Conservation (phyloP, 2,888 invertebrate genomes). For the Capitulum mitella region DNA sequence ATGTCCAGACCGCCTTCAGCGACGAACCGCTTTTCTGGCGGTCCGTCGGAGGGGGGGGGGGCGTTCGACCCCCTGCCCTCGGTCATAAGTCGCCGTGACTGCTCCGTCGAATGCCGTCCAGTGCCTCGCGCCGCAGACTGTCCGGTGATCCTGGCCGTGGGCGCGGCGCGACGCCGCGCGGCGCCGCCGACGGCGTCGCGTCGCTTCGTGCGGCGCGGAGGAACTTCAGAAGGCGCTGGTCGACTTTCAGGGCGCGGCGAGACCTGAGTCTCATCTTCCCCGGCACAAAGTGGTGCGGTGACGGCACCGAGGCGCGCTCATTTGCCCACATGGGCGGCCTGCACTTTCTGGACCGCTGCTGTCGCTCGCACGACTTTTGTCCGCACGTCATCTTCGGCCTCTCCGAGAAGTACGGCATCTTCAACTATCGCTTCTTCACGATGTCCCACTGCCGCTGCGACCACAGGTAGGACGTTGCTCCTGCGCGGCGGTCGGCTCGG, state of each 20-base stretch:
- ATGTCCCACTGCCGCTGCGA: slow-evolving; percentile 46
- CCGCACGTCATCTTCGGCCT: slow-evolving; percentile 43
- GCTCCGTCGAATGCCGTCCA: too few relatives aligned
- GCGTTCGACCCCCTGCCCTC: too few relatives aligned
- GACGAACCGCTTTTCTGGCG: too few relatives aligned
- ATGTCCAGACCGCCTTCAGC: too few relatives aligned
- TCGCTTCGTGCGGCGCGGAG: too few relatives aligned
- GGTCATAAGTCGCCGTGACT: too few relatives aligned
- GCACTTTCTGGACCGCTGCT: slow-evolving; percentile 42
- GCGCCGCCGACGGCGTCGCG: too few relatives aligned
- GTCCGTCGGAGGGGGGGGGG: too few relatives aligned
- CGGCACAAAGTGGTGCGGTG: slow-evolving; percentile 52
- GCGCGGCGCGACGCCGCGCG: too few relatives aligned
- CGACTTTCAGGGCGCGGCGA: slow-evolving; percentile 30
- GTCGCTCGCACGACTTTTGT: slow-evolving; percentile 44
- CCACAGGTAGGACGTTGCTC: slow-evolving; percentile 38
- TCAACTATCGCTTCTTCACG: slow-evolving; percentile 44
- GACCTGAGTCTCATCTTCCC: slow-evolving; percentile 43
- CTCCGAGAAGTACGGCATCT: slow-evolving; percentile 41
- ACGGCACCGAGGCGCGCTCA: slow-evolving; percentile 40
- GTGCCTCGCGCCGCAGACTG: too few relatives aligned
- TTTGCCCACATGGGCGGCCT: slow-evolving; percentile 42
- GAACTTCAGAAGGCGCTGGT: not conserved
- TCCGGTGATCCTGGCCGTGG: too few relatives aligned
- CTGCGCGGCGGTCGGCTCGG: not conserved